Percentiles rank a stretch among this genome's conserved stretches.
Evolutionary conservation across 2,888 invertebrate genomes (phyloP).

Genomic region (Venusia cambrica): DNA sequence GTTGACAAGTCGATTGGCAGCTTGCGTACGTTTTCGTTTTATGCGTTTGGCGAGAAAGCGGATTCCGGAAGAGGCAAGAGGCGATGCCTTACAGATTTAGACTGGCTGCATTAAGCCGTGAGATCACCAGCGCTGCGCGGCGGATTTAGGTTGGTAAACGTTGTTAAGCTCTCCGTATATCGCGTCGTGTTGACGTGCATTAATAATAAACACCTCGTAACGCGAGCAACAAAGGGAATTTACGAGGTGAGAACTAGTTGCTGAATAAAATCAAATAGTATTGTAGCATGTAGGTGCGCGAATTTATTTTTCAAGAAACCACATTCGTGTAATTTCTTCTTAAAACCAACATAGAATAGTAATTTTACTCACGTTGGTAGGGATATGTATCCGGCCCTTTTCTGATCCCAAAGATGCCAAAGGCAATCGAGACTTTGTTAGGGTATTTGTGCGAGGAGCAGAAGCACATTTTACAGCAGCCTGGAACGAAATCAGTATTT

Average conservation of each 20-base stretch:
- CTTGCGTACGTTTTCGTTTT: conserved; percentile 68
- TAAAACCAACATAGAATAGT: too few relatives aligned
- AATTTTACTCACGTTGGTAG: conserved; percentile 69
- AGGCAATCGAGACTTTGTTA: conserved; percentile 71
- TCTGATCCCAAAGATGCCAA: conserved; percentile 67
- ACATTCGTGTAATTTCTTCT: too few relatives aligned
- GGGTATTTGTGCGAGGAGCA: conserved; percentile 72
- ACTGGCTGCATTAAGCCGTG: conserved; percentile 69
- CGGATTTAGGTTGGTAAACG: conserved; percentile 46
- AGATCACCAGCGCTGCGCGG: conserved; percentile 69
- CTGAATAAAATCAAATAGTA: conserved; percentile 25
- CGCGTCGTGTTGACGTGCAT: conserved; percentile 29
- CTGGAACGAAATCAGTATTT: conserved; percentile 43
- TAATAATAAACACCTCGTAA: conserved; percentile 28
- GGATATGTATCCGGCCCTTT: conserved; percentile 66
- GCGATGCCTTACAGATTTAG: conserved; percentile 67
- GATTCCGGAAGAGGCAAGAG: conserved; percentile 63
- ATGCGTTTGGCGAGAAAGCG: conserved; percentile 69
- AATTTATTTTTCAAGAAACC: too few relatives aligned
- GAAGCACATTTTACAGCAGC: conserved; percentile 78
- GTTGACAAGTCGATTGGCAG: conserved; percentile 68
- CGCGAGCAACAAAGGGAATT: conserved; percentile 24
- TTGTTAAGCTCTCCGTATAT: conserved; percentile 28
- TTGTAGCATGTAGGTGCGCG: too few relatives aligned
- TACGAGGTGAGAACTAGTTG: conserved; percentile 25